Percentiles rank a stretch among this genome's conserved stretches.
These are phyloP conservation scores for Picus viridis DNA, from an alignment of 2,797 vertebrate genomes.

Conservation along the genomic window DNA sequence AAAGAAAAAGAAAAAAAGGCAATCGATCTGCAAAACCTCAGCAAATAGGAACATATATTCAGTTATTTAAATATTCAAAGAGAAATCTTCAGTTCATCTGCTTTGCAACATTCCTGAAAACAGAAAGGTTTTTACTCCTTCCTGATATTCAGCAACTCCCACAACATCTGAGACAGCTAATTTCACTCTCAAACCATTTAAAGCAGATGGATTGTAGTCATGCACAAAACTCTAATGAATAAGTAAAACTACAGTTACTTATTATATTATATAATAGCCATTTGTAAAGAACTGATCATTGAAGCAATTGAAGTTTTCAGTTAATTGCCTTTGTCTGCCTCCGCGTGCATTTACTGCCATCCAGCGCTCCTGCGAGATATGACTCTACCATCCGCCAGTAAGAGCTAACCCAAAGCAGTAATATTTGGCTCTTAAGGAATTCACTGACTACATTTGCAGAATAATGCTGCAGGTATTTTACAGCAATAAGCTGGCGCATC, in stretches of 20 bases:
- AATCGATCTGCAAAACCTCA: slow-evolving; percentile 43
- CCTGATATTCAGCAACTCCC: slow-evolving; percentile 43
- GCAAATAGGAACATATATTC: slow-evolving; percentile 63
- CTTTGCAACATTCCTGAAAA: slow-evolving; percentile 62
- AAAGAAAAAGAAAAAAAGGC: slow-evolving; percentile 13
- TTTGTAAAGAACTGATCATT: slow-evolving; percentile 73
- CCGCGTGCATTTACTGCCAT: slow-evolving; percentile 65
- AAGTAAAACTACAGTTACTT: slow-evolving; percentile 72
- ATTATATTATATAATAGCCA: slow-evolving; percentile 76
- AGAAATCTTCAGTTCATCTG: slow-evolving; percentile 33
- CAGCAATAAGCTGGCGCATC: accelerated
- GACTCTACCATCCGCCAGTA: background rate
- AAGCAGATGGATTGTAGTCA: slow-evolving; percentile 75
- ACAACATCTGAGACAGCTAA: slow-evolving; percentile 71
- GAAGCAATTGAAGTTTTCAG: slow-evolving; percentile 68
- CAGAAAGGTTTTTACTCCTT: slow-evolving; percentile 55
- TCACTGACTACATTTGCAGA: background rate
- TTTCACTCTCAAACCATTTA: slow-evolving; percentile 74
- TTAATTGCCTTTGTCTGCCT: slow-evolving; percentile 41
- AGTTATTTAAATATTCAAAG: slow-evolving; percentile 58
- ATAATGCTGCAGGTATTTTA: background rate
- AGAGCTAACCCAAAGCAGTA: background rate
- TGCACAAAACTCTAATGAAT: slow-evolving; percentile 73
- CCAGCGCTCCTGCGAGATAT: slow-evolving; percentile 49
- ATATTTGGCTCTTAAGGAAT: background rate